phyloP scores from a whole-genome alignment of 2,113 vertebrate genomes.

The Tapirus terrestris region DNA sequence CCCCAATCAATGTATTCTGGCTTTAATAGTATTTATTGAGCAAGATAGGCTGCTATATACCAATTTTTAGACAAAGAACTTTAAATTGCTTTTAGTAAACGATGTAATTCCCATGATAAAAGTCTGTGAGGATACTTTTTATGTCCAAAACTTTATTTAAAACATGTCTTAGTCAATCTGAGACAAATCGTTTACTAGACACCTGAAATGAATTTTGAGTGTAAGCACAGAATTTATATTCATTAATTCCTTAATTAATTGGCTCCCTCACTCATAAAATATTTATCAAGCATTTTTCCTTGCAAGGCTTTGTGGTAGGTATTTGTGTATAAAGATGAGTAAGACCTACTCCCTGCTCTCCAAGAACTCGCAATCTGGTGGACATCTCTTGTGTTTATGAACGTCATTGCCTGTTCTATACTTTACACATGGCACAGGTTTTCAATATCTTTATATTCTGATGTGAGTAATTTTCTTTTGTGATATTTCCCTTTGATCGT shows the following conservation, averaged over 20 bases:
- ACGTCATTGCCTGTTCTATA: not conserved
- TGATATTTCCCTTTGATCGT: not conserved
- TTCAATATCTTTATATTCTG: not conserved
- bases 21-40: not conserved
- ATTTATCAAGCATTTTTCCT: conserved; percentile 25
- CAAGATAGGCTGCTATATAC: not conserved
- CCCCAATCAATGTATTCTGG: not conserved
- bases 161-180: not conserved
- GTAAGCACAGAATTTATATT: conserved; percentile 5
- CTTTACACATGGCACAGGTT: not conserved
- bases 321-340: not conserved
- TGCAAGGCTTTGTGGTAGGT: not conserved
- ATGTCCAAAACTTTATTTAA: conserved; percentile 16
- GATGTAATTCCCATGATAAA: not conserved
- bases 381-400: not conserved
- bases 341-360: not conserved
- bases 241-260: not conserved
- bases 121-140: not conserved
- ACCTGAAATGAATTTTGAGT: not conserved
- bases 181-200: not conserved
- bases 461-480: not conserved
- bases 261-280: not conserved
- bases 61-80: not conserved
- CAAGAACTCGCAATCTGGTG: not conserved
- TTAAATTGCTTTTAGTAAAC: not conserved